Evolutionary conservation across 2,888 invertebrate species (phyloP).

Genomic region (Tachina grossa): DNA sequence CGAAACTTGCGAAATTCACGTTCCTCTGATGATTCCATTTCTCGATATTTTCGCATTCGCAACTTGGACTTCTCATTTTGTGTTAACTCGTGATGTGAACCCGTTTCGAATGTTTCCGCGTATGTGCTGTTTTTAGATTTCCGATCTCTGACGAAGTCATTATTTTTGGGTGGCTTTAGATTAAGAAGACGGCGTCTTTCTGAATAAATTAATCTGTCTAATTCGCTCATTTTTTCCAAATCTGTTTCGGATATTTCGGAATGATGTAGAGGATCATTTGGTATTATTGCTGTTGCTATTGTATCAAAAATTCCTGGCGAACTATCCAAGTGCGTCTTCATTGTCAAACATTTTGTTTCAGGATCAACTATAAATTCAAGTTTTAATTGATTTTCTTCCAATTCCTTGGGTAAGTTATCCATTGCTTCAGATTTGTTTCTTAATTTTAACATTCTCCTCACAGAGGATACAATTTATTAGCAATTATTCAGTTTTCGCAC

Average conservation of each 20-base stretch:
- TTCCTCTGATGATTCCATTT: slow-evolving; percentile 58
- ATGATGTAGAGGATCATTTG: slow-evolving; percentile 43
- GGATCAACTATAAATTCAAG: slow-evolving; percentile 48
- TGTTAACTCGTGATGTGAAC: neutral
- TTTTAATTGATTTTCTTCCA: slow-evolving; percentile 50
- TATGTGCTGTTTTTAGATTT: neutral
- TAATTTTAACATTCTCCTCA: neutral
- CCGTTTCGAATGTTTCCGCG: neutral
- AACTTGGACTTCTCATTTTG: slow-evolving; percentile 36
- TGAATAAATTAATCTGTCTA: slow-evolving; percentile 42
- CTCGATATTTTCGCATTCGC: slow-evolving; percentile 50
- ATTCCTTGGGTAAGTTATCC: slow-evolving; percentile 48
- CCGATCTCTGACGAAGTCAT: neutral
- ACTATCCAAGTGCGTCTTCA: slow-evolving; percentile 20
- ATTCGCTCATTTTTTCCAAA: slow-evolving; percentile 44
- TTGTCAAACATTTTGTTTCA: slow-evolving; percentile 41
- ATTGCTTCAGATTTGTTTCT: neutral
- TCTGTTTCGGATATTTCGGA: neutral
- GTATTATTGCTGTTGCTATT: neutral
- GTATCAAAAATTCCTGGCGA: neutral
- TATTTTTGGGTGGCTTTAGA: neutral
- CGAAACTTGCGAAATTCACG: slow-evolving; percentile 66
- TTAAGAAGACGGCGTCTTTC: slow-evolving; percentile 48
- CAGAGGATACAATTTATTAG: neutral
- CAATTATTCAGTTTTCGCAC: too few species aligned